Conservation (phyloP, 2,797 vertebrate species). For the Gastrophryne carolinensis region DNA sequence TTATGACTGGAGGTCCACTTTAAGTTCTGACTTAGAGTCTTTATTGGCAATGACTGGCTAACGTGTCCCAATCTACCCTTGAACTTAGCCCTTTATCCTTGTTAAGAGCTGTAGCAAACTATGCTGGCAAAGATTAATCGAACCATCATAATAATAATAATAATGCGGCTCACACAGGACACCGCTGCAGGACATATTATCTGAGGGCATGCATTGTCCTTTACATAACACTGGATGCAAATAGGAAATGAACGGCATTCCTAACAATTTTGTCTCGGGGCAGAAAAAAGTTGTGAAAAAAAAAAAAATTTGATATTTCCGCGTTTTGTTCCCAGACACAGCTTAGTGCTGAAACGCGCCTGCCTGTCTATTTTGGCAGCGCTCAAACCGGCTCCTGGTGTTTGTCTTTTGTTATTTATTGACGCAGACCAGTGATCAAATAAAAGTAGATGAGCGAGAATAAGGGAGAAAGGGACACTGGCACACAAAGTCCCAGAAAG, state of each 20-base stretch:
- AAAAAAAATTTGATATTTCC: neutral
- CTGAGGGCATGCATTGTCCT: neutral
- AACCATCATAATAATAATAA: neutral
- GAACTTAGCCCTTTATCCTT: too few relatives aligned
- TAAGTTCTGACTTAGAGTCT: too few relatives aligned
- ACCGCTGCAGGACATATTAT: neutral
- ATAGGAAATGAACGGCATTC: neutral
- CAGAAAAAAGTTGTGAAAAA: neutral
- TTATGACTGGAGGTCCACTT: too few relatives aligned
- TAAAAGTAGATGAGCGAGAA: constrained; percentile 6
- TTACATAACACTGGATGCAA: neutral
- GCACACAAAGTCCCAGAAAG: neutral
- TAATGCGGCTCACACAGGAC: neutral
- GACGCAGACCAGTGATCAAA: constrained; percentile 32
- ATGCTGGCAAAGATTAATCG: too few relatives aligned
- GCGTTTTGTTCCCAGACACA: constrained; percentile 2
- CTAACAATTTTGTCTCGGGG: neutral
- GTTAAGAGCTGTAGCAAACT: too few relatives aligned
- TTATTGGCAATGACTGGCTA: too few relatives aligned
- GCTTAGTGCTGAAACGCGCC: neutral
- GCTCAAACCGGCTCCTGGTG: constrained; percentile 25
- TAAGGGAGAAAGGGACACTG: neutral
- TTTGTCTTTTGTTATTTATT: constrained; percentile 40
- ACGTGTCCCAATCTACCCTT: too few relatives aligned
- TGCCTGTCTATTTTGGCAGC: constrained; percentile 24